These are phyloP conservation scores for Drosophila tsacasi DNA, from an alignment of 1,140 invertebrate species.

Conservation along the genomic window DNA sequence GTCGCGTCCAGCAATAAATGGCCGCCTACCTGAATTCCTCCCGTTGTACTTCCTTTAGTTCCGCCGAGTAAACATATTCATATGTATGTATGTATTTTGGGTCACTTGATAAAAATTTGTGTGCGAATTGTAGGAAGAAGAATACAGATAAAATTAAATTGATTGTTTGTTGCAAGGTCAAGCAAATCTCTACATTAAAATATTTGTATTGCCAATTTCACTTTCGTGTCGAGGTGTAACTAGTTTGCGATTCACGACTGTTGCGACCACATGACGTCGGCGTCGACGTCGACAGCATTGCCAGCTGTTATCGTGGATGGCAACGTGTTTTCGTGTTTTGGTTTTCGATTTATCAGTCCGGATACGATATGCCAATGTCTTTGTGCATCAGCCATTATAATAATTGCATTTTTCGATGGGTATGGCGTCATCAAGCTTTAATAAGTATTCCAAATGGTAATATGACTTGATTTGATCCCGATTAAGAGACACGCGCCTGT, in stretches of 20 bases:
- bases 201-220: not conserved
- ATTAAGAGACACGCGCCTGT: slow-evolving; percentile 44
- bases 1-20: slow-evolving; percentile 41
- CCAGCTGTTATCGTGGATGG: slow-evolving; percentile 43
- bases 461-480: slow-evolving; percentile 1
- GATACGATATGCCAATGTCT: slow-evolving; percentile 16
- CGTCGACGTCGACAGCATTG: slow-evolving; percentile 35
- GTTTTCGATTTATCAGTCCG: slow-evolving; percentile 14
- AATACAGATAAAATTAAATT: not conserved
- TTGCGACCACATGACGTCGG: slow-evolving; percentile 10
- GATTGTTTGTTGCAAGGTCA: too few species aligned
- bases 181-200: too few species aligned
- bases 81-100: slow-evolving; percentile 3
- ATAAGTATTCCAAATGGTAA: not conserved
- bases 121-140: not conserved
- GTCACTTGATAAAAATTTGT: not conserved
- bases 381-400: slow-evolving; percentile 23
- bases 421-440: not conserved
- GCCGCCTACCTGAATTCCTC: slow-evolving; percentile 25
- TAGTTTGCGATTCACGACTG: slow-evolving; percentile 1
- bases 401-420: slow-evolving; percentile 14
- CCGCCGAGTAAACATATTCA: slow-evolving; percentile 26
- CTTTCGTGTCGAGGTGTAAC: not conserved
- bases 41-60: slow-evolving; percentile 18
- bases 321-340: slow-evolving; percentile 48